phyloP scores from a whole-genome alignment of 2,888 invertebrate genomes.

The Clepsis dumicolana region DNA sequence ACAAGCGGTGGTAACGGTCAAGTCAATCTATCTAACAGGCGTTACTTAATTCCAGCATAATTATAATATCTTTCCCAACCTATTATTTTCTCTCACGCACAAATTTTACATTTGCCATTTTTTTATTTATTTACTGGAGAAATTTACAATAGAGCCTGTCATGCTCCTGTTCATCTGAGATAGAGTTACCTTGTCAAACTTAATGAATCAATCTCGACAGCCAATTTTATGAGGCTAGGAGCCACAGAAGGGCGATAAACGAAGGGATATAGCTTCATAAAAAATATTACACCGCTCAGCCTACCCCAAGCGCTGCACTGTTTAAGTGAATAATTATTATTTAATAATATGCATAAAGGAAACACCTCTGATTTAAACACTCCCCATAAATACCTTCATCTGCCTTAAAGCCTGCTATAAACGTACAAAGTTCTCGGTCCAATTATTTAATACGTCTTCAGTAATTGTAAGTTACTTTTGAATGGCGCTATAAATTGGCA shows the following conservation, averaged over 20 bases:
- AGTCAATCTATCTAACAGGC: background rate
- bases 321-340: conserved; percentile 43
- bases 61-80: too few relatives aligned
- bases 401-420: conserved; percentile 38
- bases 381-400: conserved; percentile 33
- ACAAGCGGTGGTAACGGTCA: background rate
- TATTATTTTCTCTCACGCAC: too few relatives aligned
- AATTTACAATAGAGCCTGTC: background rate
- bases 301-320: conserved; percentile 25
- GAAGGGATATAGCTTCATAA: conserved; percentile 34
- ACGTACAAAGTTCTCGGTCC: conserved; percentile 42
- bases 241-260: conserved; percentile 7
- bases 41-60: too few relatives aligned
- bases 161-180: too few relatives aligned
- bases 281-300: conserved; percentile 33
- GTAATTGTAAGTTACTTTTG: conserved; percentile 52
- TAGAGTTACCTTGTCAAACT: background rate
- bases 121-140: too few relatives aligned
- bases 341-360: conserved; percentile 42
- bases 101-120: too few relatives aligned
- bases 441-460: conserved; percentile 44
- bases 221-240: conserved; percentile 3
- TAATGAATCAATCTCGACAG: background rate
- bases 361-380: conserved; percentile 40
- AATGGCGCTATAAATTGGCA: conserved; percentile 66